A percentile compares a stretch with the other conserved stretches of the same genome.
Conservation (phyloP, 2,797 vertebrate species). For the Spinus olivaceus region DNA sequence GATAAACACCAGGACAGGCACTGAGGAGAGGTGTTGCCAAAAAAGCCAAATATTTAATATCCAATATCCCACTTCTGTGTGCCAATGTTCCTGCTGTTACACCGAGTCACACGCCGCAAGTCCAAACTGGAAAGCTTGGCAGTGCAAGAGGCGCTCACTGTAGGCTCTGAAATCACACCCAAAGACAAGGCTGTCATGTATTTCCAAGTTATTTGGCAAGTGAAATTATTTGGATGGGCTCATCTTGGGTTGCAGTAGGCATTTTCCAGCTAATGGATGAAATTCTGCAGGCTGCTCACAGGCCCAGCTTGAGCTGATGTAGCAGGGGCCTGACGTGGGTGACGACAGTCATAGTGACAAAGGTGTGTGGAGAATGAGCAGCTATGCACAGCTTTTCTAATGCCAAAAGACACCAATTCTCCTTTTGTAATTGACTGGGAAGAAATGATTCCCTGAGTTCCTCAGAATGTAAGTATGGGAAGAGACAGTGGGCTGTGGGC, state of each 20-base stretch:
- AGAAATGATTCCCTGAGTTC: background rate
- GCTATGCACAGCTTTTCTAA: background rate
- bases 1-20: conserved; percentile 10
- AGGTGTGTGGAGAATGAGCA: background rate
- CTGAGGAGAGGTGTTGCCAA: conserved; percentile 6
- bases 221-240: conserved; percentile 10
- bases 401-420: background rate
- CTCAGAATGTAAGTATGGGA: background rate
- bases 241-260: background rate
- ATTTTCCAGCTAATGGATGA: background rate
- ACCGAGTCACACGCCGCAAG: accelerated
- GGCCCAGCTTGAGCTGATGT: accelerated
- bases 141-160: background rate
- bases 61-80: background rate
- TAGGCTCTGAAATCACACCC: background rate
- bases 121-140: background rate
- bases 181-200: background rate
- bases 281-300: background rate
- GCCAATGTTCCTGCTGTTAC: background rate
- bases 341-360: background rate
- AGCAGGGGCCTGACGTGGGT: background rate
- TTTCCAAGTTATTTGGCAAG: conserved; percentile 27
- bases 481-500: background rate
- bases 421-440: background rate
- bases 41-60: conserved; percentile 16